Conservation (phyloP, 2,797 vertebrate species). For the Phylloscopus collybita region DNA sequence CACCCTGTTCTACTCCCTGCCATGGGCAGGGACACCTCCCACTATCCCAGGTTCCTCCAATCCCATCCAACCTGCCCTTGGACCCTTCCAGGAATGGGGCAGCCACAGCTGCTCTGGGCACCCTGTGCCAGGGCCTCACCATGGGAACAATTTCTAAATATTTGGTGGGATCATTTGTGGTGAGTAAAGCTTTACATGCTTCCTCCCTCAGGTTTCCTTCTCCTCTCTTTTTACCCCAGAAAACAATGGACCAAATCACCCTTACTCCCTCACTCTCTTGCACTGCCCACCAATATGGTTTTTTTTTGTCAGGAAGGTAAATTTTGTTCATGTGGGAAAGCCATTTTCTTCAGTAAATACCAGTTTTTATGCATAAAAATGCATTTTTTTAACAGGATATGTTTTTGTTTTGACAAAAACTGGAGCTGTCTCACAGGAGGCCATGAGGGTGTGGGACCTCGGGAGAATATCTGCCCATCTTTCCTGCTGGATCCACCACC, state of each 20-base stretch:
- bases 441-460: background rate
- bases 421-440: background rate
- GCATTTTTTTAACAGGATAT: background rate
- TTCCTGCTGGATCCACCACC: background rate
- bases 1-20: fast-evolving
- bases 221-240: background rate
- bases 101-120: background rate
- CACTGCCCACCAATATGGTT: background rate
- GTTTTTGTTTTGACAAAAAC: background rate
- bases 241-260: background rate
- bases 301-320: background rate
- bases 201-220: background rate
- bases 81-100: background rate
- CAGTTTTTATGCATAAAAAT: background rate
- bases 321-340: background rate
- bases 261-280: background rate
- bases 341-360: background rate
- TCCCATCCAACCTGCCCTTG: fast-evolving
- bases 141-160: background rate
- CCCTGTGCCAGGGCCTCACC: fast-evolving
- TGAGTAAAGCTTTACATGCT: background rate
- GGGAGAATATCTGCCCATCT: background rate
- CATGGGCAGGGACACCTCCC: fast-evolving
- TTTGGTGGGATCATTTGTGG: background rate
- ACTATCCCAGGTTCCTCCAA: fast-evolving